phyloP scores from a whole-genome alignment of 2,888 invertebrate genomes.

The Stenichneumon culpator region DNA sequence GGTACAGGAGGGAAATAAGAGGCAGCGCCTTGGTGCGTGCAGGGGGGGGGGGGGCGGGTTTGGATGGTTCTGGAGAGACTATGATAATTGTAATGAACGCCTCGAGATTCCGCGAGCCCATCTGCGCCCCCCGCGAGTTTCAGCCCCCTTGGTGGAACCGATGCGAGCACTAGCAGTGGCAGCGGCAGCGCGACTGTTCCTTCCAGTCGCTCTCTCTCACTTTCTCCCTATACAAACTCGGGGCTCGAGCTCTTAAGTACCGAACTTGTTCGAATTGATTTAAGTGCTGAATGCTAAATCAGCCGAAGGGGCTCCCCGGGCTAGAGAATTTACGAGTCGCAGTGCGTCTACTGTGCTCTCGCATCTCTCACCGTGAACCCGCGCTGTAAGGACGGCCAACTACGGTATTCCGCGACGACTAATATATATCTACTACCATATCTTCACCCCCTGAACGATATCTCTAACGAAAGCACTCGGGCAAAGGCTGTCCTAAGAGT shows the following conservation, averaged over 20 bases:
- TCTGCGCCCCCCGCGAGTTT: conserved; percentile 80
- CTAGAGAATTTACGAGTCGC: conserved; percentile 79
- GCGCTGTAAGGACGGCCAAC: conserved; percentile 45
- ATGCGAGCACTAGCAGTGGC: conserved; percentile 51
- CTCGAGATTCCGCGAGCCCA: conserved; percentile 83
- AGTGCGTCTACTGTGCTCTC: conserved; percentile 62
- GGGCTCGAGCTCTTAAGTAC: conserved; percentile 83
- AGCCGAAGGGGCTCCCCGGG: conserved; percentile 80
- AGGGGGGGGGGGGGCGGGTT: conserved; percentile 49
- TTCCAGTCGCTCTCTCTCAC: conserved; percentile 35
- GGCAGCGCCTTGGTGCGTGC: conserved; percentile 32
- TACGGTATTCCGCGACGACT: conserved; percentile 36
- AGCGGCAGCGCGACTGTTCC: conserved; percentile 47
- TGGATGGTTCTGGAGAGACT: conserved; percentile 80
- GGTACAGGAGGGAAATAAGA: conserved; percentile 41
- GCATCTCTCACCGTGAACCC: conserved; percentile 41
- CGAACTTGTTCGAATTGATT: conserved; percentile 85
- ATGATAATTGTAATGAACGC: conserved; percentile 85
- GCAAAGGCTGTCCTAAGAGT: conserved; percentile 39
- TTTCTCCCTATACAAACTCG: conserved; percentile 80
- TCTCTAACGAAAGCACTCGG: conserved; percentile 42
- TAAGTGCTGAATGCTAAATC: conserved; percentile 85
- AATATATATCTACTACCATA: conserved; percentile 41
- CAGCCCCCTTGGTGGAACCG: conserved; percentile 58
- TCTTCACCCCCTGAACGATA: conserved; percentile 49